Evolutionary conservation across 2,888 invertebrate genomes (phyloP).

Genomic region (Amorpha juglandis): DNA sequence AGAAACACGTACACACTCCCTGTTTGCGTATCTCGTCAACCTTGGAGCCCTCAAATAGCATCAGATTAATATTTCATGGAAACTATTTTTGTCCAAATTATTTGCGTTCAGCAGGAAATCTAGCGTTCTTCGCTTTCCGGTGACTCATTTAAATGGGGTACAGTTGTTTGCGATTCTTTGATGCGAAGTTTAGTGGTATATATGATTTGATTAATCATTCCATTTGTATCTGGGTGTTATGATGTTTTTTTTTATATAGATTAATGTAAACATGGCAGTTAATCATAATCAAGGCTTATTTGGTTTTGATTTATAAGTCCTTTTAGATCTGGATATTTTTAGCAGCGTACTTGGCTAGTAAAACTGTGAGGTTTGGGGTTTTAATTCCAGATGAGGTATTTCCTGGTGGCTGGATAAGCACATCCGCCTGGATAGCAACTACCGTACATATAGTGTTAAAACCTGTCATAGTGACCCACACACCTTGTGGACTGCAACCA

Average conservation of each 20-base stretch:
- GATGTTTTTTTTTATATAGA: background rate
- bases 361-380: no score
- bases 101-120: background rate
- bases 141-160: slow-evolving; percentile 4
- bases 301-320: background rate
- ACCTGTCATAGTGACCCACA: no score
- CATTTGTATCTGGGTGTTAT: background rate
- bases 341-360: no score
- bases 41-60: background rate
- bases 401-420: no score
- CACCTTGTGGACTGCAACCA: no score
- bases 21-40: background rate
- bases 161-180: slow-evolving; percentile 2
- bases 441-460: no score
- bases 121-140: slow-evolving; percentile 2
- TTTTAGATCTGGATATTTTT: background rate
- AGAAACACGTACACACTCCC: background rate
- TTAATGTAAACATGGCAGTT: background rate
- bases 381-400: no score
- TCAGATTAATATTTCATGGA: slow-evolving; percentile 1
- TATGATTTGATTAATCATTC: background rate
- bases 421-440: no score
- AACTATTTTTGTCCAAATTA: slow-evolving; percentile 11
- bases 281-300: background rate
- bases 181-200: background rate